phyloP scores from a whole-genome alignment of 2,113 vertebrate species.

The Crotalus helleri region DNA sequence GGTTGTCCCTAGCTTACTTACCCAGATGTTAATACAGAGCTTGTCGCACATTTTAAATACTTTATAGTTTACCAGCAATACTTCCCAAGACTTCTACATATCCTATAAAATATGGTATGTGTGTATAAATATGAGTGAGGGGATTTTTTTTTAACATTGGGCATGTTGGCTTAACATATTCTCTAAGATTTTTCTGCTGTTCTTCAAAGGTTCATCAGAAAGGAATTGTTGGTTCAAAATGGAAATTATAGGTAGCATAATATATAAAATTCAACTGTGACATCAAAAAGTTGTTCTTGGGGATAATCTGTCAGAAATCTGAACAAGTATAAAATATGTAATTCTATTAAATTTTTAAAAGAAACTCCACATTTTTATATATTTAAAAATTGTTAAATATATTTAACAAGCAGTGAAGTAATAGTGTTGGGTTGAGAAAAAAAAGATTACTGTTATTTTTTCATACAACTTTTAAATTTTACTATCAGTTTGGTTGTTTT shows the following conservation, averaged over 20 bases:
- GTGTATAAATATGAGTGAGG: neutral
- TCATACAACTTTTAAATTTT: neutral
- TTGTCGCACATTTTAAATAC: neutral
- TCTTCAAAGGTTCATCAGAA: constrained; percentile 36
- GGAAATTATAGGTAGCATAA: constrained; percentile 36
- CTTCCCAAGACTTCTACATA: neutral
- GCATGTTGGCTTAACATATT: constrained; percentile 6
- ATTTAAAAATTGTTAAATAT: neutral
- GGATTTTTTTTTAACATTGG: neutral
- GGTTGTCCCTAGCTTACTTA: neutral
- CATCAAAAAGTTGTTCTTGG: neutral
- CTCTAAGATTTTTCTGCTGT: constrained; percentile 9
- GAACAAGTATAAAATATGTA: neutral
- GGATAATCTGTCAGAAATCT: neutral
- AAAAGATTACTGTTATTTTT: neutral
- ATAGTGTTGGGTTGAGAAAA: neutral
- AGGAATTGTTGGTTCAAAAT: neutral
- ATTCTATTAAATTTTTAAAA: neutral
- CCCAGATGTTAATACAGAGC: neutral
- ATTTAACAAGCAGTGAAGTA: neutral
- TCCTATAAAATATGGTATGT: neutral
- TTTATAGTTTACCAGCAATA: neutral
- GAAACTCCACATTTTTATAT: neutral
- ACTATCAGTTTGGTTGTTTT: neutral
- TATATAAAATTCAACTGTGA: neutral